Percentiles rank a stretch among this genome's conserved stretches.
These are phyloP conservation scores for Axinella damicornis DNA, from an alignment of 37 sponge, comb jelly and placozoan genomes.

Conservation along the genomic window DNA sequence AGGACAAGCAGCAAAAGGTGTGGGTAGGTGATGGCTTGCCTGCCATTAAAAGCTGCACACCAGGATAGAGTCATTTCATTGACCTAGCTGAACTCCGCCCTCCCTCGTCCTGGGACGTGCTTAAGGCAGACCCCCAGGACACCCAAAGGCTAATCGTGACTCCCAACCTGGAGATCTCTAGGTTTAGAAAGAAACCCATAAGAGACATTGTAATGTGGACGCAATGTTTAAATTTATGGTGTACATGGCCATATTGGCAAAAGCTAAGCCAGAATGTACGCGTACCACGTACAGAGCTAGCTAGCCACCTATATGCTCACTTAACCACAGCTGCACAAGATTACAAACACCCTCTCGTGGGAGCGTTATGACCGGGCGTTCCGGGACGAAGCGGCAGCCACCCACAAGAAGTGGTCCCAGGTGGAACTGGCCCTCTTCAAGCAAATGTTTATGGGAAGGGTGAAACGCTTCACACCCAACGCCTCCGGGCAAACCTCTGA, in stretches of 20 bases:
- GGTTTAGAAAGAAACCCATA: slow-evolving; percentile 1
- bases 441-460: neutral
- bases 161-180: slow-evolving; percentile 1
- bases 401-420: slow-evolving; percentile 18
- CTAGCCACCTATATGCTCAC: slow-evolving; percentile 1
- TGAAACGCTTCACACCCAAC: neutral
- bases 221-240: no score
- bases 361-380: slow-evolving; percentile 9
- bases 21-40: neutral
- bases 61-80: neutral
- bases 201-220: slow-evolving; percentile 3
- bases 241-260: no score
- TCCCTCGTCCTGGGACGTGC: neutral
- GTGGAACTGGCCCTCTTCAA: neutral
- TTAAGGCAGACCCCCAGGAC: slow-evolving; percentile 10
- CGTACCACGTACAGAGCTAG: neutral
- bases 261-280: neutral
- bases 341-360: slow-evolving; percentile 10
- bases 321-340: neutral
- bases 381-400: slow-evolving; percentile 7
- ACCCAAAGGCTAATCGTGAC: neutral
- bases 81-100: neutral
- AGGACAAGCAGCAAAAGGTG: neutral
- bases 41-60: neutral
- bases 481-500: neutral